Evolutionary conservation across 2,797 vertebrate genomes (phyloP).

Genomic region (Fistularia tabacaria): DNA sequence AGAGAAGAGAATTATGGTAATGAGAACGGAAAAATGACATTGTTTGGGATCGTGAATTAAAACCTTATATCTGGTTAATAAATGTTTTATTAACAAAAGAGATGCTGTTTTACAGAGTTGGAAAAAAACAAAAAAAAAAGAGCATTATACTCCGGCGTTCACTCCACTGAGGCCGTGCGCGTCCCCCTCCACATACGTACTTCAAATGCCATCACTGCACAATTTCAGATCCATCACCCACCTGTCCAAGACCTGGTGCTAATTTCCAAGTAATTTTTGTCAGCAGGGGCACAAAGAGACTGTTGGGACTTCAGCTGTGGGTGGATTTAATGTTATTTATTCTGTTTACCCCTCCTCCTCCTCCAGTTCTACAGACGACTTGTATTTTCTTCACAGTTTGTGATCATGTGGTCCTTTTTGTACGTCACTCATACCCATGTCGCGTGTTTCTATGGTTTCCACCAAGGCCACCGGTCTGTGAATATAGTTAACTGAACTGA

Average conservation of each 20-base stretch:
- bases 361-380: conserved; percentile 43
- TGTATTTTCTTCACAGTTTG: conserved; percentile 45
- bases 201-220: neutral
- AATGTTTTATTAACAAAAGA: conserved; percentile 42
- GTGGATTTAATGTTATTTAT: conserved; percentile 69
- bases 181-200: conserved; percentile 9
- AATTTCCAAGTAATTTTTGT: conserved; percentile 15
- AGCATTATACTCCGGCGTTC: conserved; percentile 30
- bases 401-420: conserved; percentile 16
- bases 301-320: conserved; percentile 32
- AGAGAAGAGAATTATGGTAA: conserved; percentile 53
- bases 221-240: neutral
- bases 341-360: conserved; percentile 44
- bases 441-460: conserved; percentile 49
- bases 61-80: conserved; percentile 44
- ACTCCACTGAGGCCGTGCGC: neutral
- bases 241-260: conserved; percentile 23
- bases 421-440: conserved; percentile 18
- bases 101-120: conserved; percentile 48
- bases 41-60: conserved; percentile 51
- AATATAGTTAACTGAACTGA: conserved; percentile 56
- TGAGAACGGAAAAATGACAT: conserved; percentile 44
- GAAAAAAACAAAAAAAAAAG: conserved; percentile 11
- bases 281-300: conserved; percentile 48
- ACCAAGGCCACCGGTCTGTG: conserved; percentile 37